These are phyloP conservation scores for Distichodus sexfasciatus DNA, from an alignment of 2,797 vertebrate species.

Conservation along the genomic window DNA sequence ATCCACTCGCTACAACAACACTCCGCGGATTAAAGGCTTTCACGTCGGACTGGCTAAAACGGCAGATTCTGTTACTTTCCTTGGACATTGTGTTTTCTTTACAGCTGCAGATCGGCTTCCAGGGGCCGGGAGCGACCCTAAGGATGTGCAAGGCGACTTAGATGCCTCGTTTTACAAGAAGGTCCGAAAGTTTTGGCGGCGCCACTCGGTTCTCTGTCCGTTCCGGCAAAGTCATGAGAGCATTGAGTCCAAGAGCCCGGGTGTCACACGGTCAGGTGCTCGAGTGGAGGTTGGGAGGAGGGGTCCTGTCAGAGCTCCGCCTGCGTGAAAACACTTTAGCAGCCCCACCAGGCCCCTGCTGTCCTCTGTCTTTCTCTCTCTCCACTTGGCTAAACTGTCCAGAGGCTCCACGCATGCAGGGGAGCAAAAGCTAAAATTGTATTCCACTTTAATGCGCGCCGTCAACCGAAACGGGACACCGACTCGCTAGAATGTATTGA, in stretches of 20 bases:
- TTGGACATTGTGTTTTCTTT: slow-evolving; percentile 17
- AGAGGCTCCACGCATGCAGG: slow-evolving; percentile 36
- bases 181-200: neutral
- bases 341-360: slow-evolving; percentile 19
- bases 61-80: slow-evolving; percentile 29
- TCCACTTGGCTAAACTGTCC: slow-evolving; percentile 40
- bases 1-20: slow-evolving; percentile 47
- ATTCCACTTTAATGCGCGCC: slow-evolving; percentile 55
- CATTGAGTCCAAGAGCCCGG: slow-evolving; percentile 12
- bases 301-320: slow-evolving; percentile 35
- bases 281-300: slow-evolving; percentile 19
- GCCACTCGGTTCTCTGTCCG: neutral
- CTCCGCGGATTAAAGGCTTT: slow-evolving; percentile 39
- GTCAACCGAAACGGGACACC: slow-evolving; percentile 58
- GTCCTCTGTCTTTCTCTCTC: slow-evolving; percentile 31
- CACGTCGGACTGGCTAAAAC: slow-evolving; percentile 23
- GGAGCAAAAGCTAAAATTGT: slow-evolving; percentile 55
- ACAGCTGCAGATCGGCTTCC: slow-evolving; percentile 18
- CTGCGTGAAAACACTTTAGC: slow-evolving; percentile 42
- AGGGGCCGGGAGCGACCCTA: neutral
- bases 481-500: slow-evolving; percentile 56
- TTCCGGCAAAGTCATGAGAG: slow-evolving; percentile 30
- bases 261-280: slow-evolving; percentile 43
- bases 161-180: slow-evolving; percentile 22
- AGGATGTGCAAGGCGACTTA: slow-evolving; percentile 6